Base-by-base conservation (phyloP, 1,140 invertebrate species). In the Aphelenchoides fujianensis region DNA sequence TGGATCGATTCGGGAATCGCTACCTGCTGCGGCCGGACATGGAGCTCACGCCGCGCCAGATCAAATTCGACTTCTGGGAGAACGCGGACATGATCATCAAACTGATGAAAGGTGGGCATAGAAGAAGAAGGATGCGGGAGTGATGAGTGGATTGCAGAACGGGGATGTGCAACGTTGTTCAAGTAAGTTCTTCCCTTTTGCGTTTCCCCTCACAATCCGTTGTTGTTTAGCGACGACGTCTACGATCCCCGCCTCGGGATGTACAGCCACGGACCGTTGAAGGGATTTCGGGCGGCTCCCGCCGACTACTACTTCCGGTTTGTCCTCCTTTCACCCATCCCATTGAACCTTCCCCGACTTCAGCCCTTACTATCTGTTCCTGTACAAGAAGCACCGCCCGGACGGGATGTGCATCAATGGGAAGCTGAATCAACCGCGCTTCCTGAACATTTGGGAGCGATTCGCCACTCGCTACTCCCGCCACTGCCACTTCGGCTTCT, bases 261-360 rank as follows among this genome's bases (percentile, higher is more conserved):
- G 1, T 32, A 36, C 32, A 35, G 32, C n/a, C 31, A 66, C 32
- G 32, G 63, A 0, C n/a, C 12, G 2, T 36, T 30, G 12, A 66
- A 55, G 53, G 63, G 63, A 63, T 66, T 66, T 55, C 63, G 31
- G 27, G 27, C 9, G 7, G 16, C 63, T 2, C 63, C 63, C n/a
- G 63, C 63, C n/a, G 7, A 66, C 31, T 66, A 36, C 32, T 66
- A 66, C 32, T 66, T 66, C 36, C 63, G 63, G 63, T n/a, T n/a
- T n/a, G n/a, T 61, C n/a, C n/a, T n/a, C n/a, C n/a, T n/a, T n/a
- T n/a, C n/a, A n/a, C n/a, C n/a, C n/a, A n/a, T n/a, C n/a, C n/a
- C n/a, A n/a, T n/a, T n/a, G n/a, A n/a, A n/a, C n/a, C n/a, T n/a
- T n/a, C n/a, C n/a, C n/a, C n/a, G n/a, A n/a, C 36, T 61, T 61